Evolutionary conservation across 2,797 vertebrate species (phyloP).

Genomic region (Pantherophis alleghaniensis): DNA sequence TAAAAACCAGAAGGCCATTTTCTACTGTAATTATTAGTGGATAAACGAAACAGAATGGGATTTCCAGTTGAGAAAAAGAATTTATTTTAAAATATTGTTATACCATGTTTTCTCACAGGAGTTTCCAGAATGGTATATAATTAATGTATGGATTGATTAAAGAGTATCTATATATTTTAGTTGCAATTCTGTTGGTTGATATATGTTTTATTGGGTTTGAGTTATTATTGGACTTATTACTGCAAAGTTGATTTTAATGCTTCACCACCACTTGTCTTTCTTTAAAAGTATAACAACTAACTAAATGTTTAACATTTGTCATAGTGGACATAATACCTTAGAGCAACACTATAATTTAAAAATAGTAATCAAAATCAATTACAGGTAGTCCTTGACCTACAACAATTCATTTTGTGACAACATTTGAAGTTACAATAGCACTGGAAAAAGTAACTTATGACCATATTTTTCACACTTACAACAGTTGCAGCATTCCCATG

Average conservation of each 20-base stretch:
- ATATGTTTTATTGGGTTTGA: background rate
- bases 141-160: background rate
- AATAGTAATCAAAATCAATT: background rate
- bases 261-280: background rate
- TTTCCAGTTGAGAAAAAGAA: background rate
- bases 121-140: background rate
- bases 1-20: background rate
- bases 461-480: background rate
- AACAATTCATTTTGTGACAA: background rate
- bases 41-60: background rate
- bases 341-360: background rate
- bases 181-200: background rate
- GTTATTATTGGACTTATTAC: background rate
- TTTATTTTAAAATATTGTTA: conserved; percentile 5
- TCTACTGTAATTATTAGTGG: background rate
- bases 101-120: background rate
- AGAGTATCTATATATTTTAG: background rate
- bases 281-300: background rate
- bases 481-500: background rate
- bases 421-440: background rate
- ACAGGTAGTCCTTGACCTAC: background rate
- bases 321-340: background rate
- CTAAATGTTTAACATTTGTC: background rate
- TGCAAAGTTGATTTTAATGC: background rate
- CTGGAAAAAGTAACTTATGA: background rate